Evolutionary conservation across 2,797 vertebrate species (phyloP).

Genomic region (Myotis planiceps): DNA sequence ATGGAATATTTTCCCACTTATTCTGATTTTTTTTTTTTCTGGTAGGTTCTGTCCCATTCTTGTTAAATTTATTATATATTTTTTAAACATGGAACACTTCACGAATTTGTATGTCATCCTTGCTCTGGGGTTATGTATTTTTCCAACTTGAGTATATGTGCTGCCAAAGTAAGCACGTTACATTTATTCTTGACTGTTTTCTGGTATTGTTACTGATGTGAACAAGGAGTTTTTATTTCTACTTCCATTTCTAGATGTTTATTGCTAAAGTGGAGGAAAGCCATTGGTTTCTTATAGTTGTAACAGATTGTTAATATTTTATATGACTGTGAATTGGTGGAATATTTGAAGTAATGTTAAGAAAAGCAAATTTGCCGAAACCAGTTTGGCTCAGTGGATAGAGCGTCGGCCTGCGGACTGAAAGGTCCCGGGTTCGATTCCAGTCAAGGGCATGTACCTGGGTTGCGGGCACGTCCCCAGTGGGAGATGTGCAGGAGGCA

Average conservation of each 20-base stretch:
- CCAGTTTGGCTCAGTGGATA: too few species aligned
- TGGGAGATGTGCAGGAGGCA: too few species aligned
- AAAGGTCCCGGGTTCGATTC: too few species aligned
- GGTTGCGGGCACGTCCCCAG: too few species aligned
- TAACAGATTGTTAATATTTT: background rate
- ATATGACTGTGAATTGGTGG: background rate
- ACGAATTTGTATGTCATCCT: background rate
- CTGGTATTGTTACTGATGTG: background rate
- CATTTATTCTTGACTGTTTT: conserved; percentile 37
- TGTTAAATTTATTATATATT: background rate
- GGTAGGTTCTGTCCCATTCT: background rate
- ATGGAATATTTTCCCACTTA: background rate
- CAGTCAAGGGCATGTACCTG: too few species aligned
- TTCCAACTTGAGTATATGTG: background rate
- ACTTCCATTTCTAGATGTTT: conserved; percentile 15
- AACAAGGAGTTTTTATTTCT: background rate
- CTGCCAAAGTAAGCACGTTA: background rate
- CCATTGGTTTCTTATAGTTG: background rate
- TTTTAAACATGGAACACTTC: background rate
- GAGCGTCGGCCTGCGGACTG: too few species aligned
- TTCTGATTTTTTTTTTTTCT: background rate
- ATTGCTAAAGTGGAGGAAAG: conserved; percentile 16
- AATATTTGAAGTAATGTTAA: background rate
- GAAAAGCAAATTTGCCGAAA: too few species aligned
- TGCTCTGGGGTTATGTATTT: background rate